phyloP scores from a whole-genome alignment of 2,797 vertebrate species.

The Nannoperca obscura region DNA sequence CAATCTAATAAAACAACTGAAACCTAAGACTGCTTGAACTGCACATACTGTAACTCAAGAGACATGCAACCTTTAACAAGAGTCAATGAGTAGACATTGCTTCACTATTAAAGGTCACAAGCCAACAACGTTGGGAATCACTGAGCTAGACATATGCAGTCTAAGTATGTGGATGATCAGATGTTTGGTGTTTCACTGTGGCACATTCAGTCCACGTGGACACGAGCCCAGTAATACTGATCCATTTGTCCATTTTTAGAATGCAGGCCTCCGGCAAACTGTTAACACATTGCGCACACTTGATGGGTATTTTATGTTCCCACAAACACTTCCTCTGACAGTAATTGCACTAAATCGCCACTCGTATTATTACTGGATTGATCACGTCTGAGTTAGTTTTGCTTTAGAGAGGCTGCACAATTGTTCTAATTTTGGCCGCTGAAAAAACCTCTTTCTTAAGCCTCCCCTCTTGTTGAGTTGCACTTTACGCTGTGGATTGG shows the following conservation, averaged over 20 bases:
- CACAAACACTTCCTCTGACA: conserved; percentile 52
- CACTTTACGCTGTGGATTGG: conserved; percentile 71
- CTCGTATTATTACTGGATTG: conserved; percentile 59
- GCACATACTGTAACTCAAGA: neutral
- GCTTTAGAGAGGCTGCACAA: conserved; percentile 50
- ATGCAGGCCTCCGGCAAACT: conserved; percentile 23
- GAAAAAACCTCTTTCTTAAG: conserved; percentile 54
- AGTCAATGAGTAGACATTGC: neutral
- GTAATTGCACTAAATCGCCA: conserved; percentile 65
- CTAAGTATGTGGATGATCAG: neutral
- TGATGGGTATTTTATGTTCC: conserved; percentile 51
- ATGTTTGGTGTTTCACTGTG: neutral
- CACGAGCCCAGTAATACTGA: neutral
- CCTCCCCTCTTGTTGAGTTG: conserved; percentile 53
- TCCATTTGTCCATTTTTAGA: conserved; percentile 17
- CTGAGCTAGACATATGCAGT: neutral
- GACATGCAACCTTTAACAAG: neutral
- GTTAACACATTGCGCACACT: conserved; percentile 31
- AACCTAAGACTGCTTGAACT: neutral
- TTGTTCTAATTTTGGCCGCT: conserved; percentile 67
- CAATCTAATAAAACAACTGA: neutral
- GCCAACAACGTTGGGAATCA: neutral
- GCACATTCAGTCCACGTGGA: neutral
- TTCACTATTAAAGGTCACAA: neutral
- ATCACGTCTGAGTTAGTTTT: conserved; percentile 59